Conservation (phyloP, 1,140 invertebrate species). For the Drosophila dunni region DNA sequence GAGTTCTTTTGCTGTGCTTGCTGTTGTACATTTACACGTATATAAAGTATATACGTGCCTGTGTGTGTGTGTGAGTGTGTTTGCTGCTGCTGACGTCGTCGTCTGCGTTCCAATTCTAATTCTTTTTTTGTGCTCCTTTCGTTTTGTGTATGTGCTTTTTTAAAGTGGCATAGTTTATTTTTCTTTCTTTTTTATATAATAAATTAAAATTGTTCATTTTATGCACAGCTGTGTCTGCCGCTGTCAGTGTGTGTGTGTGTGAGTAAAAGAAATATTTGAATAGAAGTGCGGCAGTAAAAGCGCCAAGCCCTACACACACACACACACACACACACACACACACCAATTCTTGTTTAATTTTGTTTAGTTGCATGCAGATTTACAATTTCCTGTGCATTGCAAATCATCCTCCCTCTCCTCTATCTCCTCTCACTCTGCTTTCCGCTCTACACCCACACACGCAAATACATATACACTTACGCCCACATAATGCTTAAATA, state of each 20-base stretch:
- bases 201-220: conserved; percentile 48
- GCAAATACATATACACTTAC: conserved; percentile 6
- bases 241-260: conserved; percentile 3
- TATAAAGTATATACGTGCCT: conserved; percentile 5
- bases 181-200: conserved; percentile 47
- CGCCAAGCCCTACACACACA: conserved; percentile 32
- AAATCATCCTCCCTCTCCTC: background rate
- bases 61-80: conserved; percentile 33
- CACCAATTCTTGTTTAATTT: conserved; percentile 27
- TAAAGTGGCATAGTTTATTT: conserved; percentile 52
- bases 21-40: conserved; percentile 1
- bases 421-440: background rate
- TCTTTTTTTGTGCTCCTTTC: conserved; percentile 40
- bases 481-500: conserved; percentile 2
- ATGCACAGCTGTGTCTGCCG: conserved; percentile 44
- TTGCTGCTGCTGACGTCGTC: conserved; percentile 42
- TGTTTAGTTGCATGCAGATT: conserved; percentile 1
- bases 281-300: conserved; percentile 40
- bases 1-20: conserved; percentile 14
- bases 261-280: conserved; percentile 29
- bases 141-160: conserved; percentile 48
- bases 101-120: conserved; percentile 57
- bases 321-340: conserved; percentile 7
- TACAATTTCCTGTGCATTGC: conserved; percentile 3
- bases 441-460: background rate